phyloP scores from a whole-genome alignment of 1,140 invertebrate species.

The Andrena cerasifolii region DNA sequence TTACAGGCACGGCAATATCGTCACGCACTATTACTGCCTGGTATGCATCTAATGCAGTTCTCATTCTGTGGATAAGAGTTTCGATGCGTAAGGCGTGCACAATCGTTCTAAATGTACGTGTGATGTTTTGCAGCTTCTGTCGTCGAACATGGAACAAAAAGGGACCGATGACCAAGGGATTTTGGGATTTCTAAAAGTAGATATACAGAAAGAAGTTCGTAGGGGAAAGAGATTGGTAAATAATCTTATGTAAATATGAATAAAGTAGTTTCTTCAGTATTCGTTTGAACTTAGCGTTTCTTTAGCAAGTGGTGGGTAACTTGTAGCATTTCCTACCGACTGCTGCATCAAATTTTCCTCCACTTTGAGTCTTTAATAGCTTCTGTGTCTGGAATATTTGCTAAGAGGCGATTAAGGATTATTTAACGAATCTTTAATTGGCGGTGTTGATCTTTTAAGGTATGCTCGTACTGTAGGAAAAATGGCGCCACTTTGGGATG shows the following conservation, averaged over 20 bases:
- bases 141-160: conserved; percentile 85
- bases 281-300: too few species aligned
- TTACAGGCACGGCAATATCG: conserved; percentile 78
- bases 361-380: too few species aligned
- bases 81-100: neutral
- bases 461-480: conserved; percentile 84
- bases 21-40: conserved; percentile 84
- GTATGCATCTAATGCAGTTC: conserved; percentile 69
- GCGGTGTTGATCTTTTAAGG: conserved; percentile 73
- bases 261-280: too few species aligned
- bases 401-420: too few species aligned
- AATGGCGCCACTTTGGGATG: conserved; percentile 86
- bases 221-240: conserved; percentile 83
- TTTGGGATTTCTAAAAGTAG: conserved; percentile 84
- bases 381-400: too few species aligned
- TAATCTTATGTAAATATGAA: conserved; percentile 15
- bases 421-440: neutral
- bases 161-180: conserved; percentile 85
- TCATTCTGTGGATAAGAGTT: neutral
- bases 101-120: neutral
- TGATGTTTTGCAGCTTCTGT: conserved; percentile 83
- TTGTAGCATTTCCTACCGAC: too few species aligned
- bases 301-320: too few species aligned
- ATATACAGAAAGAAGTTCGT: conserved; percentile 84
- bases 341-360: too few species aligned